Evolutionary conservation across 2,888 invertebrate genomes (phyloP).

Genomic region (Dendrolimus pini): DNA sequence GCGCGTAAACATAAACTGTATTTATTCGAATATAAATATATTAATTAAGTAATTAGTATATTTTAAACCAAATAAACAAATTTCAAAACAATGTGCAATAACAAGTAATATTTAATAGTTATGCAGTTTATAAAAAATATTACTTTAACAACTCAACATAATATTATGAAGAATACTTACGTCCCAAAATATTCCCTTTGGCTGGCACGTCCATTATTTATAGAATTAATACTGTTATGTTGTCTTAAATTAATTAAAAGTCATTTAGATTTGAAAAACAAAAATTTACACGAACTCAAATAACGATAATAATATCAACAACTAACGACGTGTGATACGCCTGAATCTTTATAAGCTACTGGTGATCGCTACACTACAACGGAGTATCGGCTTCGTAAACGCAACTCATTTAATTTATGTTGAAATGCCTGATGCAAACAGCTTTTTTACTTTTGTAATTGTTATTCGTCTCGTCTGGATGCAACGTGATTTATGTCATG

Average conservation of each 20-base stretch:
- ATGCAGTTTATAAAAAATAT: no score
- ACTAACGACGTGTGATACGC: constrained; percentile 2
- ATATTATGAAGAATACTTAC: constrained; percentile 51
- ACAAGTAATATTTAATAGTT: no score
- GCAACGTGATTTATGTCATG: constrained; percentile 33
- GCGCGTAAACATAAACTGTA: no score
- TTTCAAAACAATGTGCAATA: no score
- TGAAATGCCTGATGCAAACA: constrained; percentile 19
- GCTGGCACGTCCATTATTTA: constrained; percentile 70
- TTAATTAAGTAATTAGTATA: no score
- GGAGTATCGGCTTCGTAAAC: constrained; percentile 8
- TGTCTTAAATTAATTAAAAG: background rate
- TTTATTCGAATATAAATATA: no score
- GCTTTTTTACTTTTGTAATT: constrained; percentile 11
- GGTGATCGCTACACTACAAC: background rate
- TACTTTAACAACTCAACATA: no score
- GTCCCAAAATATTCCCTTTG: constrained; percentile 75
- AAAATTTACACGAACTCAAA: background rate
- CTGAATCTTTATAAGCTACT: background rate
- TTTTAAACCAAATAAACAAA: no score
- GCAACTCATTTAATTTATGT: constrained; percentile 13
- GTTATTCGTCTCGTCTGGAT: background rate
- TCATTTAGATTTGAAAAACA: no score
- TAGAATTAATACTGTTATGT: background rate
- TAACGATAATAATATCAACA: background rate